A percentile compares a stretch with the other conserved stretches of the same genome.
Evolutionary conservation across 1,140 invertebrate genomes (phyloP).

Genomic region (Elymnias hypermnestra): DNA sequence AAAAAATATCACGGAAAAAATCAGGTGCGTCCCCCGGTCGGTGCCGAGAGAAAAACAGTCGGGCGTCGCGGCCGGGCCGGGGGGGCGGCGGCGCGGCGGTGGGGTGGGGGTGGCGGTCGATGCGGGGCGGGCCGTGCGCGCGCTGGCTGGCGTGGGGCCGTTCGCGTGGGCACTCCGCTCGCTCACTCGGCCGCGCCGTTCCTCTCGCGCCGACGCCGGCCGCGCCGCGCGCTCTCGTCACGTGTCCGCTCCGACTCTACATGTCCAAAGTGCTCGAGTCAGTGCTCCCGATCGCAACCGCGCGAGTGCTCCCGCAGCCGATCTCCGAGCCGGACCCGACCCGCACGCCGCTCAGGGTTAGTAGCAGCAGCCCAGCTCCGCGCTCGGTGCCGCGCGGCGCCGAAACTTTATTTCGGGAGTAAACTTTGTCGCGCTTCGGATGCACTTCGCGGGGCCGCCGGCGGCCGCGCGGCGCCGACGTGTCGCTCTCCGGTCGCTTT

Average conservation of each 20-base stretch:
- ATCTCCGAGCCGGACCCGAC: slow-evolving; percentile 61
- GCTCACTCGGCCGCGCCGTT: slow-evolving; percentile 54
- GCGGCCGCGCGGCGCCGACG: slow-evolving; percentile 64
- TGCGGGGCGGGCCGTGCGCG: slow-evolving; percentile 57
- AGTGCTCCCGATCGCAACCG: slow-evolving; percentile 69
- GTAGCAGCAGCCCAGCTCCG: slow-evolving; percentile 31
- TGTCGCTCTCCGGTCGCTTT: slow-evolving; percentile 62
- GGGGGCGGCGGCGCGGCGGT: slow-evolving; percentile 48
- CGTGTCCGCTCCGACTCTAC: slow-evolving; percentile 64
- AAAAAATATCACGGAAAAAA: slow-evolving; percentile 76
- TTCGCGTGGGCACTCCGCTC: slow-evolving; percentile 40
- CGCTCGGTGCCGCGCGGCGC: slow-evolving; percentile 53
- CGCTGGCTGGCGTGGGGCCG: slow-evolving; percentile 59
- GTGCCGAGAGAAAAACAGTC: slow-evolving; percentile 71
- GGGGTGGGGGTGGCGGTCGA: slow-evolving; percentile 51
- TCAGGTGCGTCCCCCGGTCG: slow-evolving; percentile 72
- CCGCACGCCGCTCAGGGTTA: slow-evolving; percentile 68
- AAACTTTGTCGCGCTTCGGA: slow-evolving; percentile 64
- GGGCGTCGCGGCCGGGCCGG: slow-evolving; percentile 53
- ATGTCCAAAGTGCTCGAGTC: slow-evolving; percentile 75
- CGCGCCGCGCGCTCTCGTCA: slow-evolving; percentile 61
- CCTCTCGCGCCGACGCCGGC: slow-evolving; percentile 59
- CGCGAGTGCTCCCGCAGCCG: slow-evolving; percentile 65
- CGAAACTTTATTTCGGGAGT: slow-evolving; percentile 69
- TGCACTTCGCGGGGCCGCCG: slow-evolving; percentile 66